Base-by-base conservation (phyloP, 2,888 invertebrate species). In the Ethmia dodecea region DNA sequence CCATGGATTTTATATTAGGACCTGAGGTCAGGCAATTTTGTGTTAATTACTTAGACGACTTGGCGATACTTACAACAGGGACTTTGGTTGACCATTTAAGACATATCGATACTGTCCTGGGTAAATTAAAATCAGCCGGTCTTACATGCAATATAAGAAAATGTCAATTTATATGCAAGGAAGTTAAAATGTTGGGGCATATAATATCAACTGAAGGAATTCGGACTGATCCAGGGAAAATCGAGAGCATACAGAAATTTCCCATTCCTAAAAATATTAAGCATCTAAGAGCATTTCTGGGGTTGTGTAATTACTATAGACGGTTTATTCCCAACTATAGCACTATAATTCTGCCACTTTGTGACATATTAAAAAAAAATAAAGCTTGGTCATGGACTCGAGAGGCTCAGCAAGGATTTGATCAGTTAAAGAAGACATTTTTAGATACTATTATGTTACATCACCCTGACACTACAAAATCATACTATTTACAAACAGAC, bases 221-320 rank as follows among this genome's bases (percentile, higher is more conserved):
- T 9, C 10, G 26, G 11, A 26, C 32, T 3, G 32, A 33, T 18
- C 26, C 41, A 0, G 40, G 40, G 2, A 49, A 49, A 13, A 15
- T 46, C 5, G 29, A 37, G n/a, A 30, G 40, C 1, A 33, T 33
- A 11, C 3, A 36, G 10, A 35, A 45, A 0, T 54, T 49, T 15
- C 53, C 60, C 0, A 13, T 24, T 1, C 56, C 52, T 0, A 51
- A 33, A 1, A 49, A 41, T 16, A 3, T 42, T 5, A 51, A 52
- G 31, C 49, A 52, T 1, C 0, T 54, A 2, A 30, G 52, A 13
- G 49, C 45, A 0, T 58, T 55, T 35, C 13, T 58, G 8, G 54
- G 54, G 0, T 26, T 55, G 2, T 45, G 44, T 13, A 53, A 53
- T 31, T 54, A 37, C 31, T 55, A 51, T 31, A 37, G 54, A 5